Conservation (phyloP, 1,140 invertebrate genomes). For the Triops cancriformis region DNA sequence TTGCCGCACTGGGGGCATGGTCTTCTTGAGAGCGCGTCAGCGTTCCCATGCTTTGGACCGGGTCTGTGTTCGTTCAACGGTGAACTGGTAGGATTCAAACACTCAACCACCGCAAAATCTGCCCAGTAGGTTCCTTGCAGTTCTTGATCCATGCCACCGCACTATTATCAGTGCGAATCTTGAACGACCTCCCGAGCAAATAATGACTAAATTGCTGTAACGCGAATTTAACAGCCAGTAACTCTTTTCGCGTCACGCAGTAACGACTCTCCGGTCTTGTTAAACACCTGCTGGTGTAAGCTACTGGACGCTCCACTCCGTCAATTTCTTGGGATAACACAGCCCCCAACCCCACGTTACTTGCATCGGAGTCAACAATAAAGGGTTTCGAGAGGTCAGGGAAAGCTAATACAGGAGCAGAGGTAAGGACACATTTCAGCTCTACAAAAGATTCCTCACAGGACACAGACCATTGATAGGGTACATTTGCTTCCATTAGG, state of each 20-base stretch:
- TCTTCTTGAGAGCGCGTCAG: background rate
- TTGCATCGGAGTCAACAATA: slow-evolving; percentile 25
- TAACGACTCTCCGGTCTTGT: slow-evolving; percentile 36
- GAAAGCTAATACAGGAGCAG: slow-evolving; percentile 25
- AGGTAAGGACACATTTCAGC: slow-evolving; percentile 32
- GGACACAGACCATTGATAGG: slow-evolving; percentile 24
- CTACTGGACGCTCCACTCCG: slow-evolving; percentile 33
- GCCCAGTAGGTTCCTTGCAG: background rate
- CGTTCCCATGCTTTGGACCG: background rate
- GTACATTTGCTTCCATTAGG: slow-evolving; percentile 29
- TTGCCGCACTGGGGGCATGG: background rate
- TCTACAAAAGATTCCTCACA: slow-evolving; percentile 29
- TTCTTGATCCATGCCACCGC: background rate
- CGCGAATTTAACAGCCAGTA: too few species aligned
- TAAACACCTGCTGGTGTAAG: slow-evolving; percentile 33
- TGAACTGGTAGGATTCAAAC: background rate
- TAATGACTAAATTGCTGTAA: too few species aligned
- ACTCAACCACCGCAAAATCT: background rate
- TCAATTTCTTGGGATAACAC: slow-evolving; percentile 28
- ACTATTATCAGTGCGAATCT: background rate
- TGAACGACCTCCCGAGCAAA: too few species aligned
- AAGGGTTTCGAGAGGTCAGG: slow-evolving; percentile 23
- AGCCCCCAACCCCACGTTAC: slow-evolving; percentile 25
- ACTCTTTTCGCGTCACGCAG: slow-evolving; percentile 17
- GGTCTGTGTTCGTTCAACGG: background rate